Conservation (phyloP, 2,797 vertebrate genomes). For the Clarias laeviceps region DNA sequence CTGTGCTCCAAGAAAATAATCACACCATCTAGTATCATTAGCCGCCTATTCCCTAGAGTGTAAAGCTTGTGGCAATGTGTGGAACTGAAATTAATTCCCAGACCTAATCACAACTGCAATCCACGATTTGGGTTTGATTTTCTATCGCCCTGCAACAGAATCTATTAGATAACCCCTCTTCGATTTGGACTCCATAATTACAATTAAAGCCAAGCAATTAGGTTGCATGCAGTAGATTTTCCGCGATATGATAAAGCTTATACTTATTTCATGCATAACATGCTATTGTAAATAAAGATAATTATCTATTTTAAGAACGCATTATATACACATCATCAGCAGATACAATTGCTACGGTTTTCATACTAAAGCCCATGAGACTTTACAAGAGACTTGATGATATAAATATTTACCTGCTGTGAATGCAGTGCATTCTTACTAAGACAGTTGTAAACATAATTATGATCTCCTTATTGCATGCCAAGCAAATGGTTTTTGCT, state of each 20-base stretch:
- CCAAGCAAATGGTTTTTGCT: not conserved
- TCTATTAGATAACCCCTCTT: conserved; percentile 43
- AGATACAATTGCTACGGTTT: not conserved
- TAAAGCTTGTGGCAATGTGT: conserved; percentile 48
- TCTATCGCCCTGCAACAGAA: conserved; percentile 51
- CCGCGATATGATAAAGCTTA: conserved; percentile 19
- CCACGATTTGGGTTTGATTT: conserved; percentile 47
- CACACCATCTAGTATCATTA: conserved; percentile 60
- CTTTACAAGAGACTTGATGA: conserved; percentile 5
- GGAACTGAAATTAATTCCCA: conserved; percentile 56
- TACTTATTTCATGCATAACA: not conserved
- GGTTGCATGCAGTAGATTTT: conserved; percentile 24
- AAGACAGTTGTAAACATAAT: conserved; percentile 21
- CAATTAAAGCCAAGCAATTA: conserved; percentile 49
- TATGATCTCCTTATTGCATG: conserved; percentile 18
- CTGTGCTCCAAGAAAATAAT: conserved; percentile 55
- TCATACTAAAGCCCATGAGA: not conserved
- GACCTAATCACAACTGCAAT: conserved; percentile 56
- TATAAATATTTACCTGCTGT: conserved; percentile 33
- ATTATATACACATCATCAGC: not conserved
- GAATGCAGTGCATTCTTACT: conserved; percentile 17
- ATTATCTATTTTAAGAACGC: not conserved
- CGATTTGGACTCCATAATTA: conserved; percentile 48
- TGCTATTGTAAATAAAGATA: not conserved
- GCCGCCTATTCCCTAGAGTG: conserved; percentile 50